Evolutionary conservation across 2,797 vertebrate genomes (phyloP).

Genomic region (Lindbergichthys nudifrons): DNA sequence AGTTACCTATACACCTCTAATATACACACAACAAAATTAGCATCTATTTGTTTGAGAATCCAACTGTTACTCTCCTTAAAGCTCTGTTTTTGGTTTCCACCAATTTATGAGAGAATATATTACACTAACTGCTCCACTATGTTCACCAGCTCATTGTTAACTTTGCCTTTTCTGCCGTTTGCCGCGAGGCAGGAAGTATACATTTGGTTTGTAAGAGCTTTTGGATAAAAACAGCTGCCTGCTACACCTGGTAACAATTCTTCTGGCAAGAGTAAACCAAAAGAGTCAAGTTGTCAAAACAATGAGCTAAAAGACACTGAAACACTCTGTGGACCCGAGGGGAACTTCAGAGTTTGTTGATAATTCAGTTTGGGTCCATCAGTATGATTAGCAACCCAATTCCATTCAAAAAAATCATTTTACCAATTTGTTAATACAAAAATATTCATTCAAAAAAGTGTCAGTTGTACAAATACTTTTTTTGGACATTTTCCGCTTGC

Average conservation of each 20-base stretch:
- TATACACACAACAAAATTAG: neutral
- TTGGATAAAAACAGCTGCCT: neutral
- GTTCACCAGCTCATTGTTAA: neutral
- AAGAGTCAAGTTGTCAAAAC: neutral
- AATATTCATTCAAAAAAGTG: neutral
- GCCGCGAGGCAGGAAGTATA: no score
- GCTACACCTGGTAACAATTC: neutral
- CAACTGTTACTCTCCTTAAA: neutral
- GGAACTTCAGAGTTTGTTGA: neutral
- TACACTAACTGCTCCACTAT: neutral
- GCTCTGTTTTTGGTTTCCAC: slow-evolving; percentile 5
- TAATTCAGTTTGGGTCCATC: neutral
- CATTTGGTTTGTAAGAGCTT: neutral
- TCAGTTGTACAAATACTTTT: neutral
- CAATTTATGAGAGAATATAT: neutral
- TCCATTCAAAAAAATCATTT: neutral
- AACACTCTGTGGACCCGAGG: neutral
- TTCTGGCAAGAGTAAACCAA: neutral
- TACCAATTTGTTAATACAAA: neutral
- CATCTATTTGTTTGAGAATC: neutral
- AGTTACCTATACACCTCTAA: neutral
- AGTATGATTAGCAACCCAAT: neutral
- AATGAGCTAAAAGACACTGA: neutral
- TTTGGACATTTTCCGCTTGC: no score
- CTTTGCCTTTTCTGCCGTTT: neutral